phyloP scores from a whole-genome alignment of 2,797 vertebrate genomes.

The Pantherophis vulpinus region DNA sequence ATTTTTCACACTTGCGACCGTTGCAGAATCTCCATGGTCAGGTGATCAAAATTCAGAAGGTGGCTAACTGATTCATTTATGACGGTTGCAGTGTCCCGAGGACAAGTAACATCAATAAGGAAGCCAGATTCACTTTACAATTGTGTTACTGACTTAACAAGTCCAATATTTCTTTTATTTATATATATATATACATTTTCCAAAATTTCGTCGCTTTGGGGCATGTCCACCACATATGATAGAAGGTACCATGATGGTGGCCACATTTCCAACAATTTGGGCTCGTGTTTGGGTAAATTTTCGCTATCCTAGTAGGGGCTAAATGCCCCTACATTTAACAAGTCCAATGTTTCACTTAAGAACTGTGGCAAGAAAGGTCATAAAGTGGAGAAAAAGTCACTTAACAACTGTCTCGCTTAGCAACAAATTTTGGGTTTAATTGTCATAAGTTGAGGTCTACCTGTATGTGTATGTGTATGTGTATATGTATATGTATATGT shows the following conservation, averaged over 20 bases:
- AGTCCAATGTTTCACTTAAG: not conserved
- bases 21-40: not conserved
- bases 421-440: not conserved
- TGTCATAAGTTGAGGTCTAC: not conserved
- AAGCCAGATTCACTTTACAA: not conserved
- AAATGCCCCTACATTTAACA: not conserved
- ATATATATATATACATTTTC: no score
- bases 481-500: no score
- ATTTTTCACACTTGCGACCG: not conserved
- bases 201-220: no score
- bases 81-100: not conserved
- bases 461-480: not conserved
- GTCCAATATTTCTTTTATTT: not conserved
- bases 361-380: not conserved
- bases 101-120: not conserved
- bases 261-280: no score
- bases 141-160: not conserved
- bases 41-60: not conserved
- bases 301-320: no score
- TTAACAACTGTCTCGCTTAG: not conserved
- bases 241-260: no score
- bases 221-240: no score
- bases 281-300: no score
- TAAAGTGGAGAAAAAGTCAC: not conserved
- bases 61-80: not conserved